A percentile compares a stretch with the other conserved stretches of the same genome.
These are phyloP conservation scores for Drosophila kuntzei DNA, from an alignment of 2,888 invertebrate species.

Conservation along the genomic window DNA sequence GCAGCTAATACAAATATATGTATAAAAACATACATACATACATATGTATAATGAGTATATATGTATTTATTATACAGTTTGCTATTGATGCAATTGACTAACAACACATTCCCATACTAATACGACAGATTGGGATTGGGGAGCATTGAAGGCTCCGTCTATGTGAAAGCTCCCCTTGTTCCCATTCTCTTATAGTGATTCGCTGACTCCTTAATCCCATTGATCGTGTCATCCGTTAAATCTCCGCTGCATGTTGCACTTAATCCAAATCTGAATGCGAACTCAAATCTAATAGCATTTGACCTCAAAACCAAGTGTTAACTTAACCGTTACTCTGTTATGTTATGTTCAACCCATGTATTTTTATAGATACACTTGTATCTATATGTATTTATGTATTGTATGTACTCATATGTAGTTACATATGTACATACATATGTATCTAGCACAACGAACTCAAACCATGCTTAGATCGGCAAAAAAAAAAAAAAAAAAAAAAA, in stretches of 20 bases:
- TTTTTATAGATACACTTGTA: conserved; percentile 6
- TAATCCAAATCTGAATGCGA: conserved; percentile 27
- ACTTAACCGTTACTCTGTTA: conserved; percentile 23
- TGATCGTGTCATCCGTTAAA: conserved; percentile 24
- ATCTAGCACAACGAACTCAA: conserved; percentile 23
- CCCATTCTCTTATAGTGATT: background rate
- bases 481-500: background rate
- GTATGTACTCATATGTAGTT: conserved; percentile 1
- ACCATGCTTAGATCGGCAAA: conserved; percentile 17
- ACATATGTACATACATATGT: background rate
- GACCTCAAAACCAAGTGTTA: conserved; percentile 11
- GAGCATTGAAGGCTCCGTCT: conserved; percentile 41
- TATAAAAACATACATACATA: conserved; percentile 11
- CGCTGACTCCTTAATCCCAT: background rate
- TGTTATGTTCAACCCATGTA: conserved; percentile 21
- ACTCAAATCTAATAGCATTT: conserved; percentile 11
- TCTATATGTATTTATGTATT: conserved; percentile 10
- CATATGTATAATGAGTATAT: conserved; percentile 1
- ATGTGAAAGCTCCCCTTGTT: conserved; percentile 1
- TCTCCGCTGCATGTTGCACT: conserved; percentile 50
- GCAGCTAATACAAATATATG: conserved; percentile 16
- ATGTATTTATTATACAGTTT: conserved; percentile 13
- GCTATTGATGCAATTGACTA: conserved; percentile 29
- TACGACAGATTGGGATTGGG: conserved; percentile 40
- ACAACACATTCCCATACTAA: conserved; percentile 44